Percentiles rank a stretch among this genome's conserved stretches.
phyloP scores from a whole-genome alignment of 2,797 vertebrate species.

The Lepilemur ruficaudatus region DNA sequence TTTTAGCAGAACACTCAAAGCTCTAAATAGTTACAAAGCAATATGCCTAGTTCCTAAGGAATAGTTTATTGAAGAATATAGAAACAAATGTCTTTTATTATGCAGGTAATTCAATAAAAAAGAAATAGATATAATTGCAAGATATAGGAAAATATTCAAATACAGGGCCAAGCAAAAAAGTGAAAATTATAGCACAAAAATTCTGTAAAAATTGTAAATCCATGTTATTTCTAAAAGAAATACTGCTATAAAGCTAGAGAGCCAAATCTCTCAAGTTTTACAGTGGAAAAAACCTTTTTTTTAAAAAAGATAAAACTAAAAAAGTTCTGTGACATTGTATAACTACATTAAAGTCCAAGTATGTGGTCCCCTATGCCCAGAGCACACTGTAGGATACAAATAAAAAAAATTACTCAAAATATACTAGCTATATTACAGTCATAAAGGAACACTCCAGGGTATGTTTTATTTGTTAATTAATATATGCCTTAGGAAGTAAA shows the following conservation, averaged over 20 bases:
- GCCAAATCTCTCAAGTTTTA: conserved; percentile 26
- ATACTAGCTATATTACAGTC: conserved; percentile 31
- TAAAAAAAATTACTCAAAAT: conserved; percentile 51
- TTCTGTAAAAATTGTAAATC: conserved; percentile 16
- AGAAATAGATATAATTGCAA: background rate
- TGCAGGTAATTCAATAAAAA: conserved; percentile 42
- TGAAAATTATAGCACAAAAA: background rate
- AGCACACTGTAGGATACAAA: conserved; percentile 39
- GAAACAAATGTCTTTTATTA: conserved; percentile 34
- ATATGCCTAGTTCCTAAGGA: background rate
- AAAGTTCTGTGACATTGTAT: background rate
- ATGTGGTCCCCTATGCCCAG: conserved; percentile 3
- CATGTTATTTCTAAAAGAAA: conserved; percentile 59
- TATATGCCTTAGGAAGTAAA: conserved; percentile 59
- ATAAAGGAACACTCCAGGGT: conserved; percentile 36
- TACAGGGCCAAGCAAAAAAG: background rate
- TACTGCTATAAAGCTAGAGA: conserved; percentile 13
- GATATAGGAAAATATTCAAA: conserved; percentile 23
- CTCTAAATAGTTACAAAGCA: background rate
- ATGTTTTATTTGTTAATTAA: conserved; percentile 74
- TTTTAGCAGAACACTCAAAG: background rate
- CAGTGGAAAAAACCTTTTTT: background rate
- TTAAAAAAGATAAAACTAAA: background rate
- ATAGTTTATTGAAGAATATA: background rate
- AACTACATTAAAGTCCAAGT: background rate